Evolutionary conservation across 2,113 vertebrate species (phyloP).

Genomic region (Jacana jacana): DNA sequence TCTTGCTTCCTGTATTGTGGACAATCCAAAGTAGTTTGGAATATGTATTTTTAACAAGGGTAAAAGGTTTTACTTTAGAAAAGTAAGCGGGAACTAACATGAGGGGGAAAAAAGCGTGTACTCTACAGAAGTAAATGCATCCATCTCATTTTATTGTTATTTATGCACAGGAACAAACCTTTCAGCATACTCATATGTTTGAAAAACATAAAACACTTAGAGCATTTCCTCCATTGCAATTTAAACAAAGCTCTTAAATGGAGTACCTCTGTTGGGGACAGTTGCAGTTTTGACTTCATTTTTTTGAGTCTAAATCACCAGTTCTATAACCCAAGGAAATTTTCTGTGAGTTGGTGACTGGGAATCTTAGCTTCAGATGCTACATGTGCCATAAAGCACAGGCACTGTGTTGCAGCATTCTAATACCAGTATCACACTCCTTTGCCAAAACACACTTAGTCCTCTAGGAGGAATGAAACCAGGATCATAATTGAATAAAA

Average conservation of each 20-base stretch:
- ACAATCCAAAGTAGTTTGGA: neutral
- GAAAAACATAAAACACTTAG: neutral
- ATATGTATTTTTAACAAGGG: neutral
- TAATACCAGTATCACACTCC: neutral
- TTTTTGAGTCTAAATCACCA: neutral
- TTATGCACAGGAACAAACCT: neutral
- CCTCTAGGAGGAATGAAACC: neutral
- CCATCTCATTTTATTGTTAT: neutral
- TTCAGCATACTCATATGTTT: neutral
- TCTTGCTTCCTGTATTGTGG: neutral
- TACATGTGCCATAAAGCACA: fast-evolving
- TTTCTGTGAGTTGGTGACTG: neutral
- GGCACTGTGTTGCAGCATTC: neutral
- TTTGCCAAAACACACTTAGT: neutral
- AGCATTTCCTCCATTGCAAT: neutral
- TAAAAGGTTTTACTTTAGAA: too few relatives aligned
- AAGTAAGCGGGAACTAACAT: neutral
- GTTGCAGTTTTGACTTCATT: neutral
- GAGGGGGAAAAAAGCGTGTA: fast-evolving
- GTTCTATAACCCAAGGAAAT: neutral
- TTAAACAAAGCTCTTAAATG: neutral
- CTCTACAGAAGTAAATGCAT: neutral
- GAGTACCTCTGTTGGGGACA: neutral
- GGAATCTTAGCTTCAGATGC: neutral
- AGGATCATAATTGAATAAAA: neutral